phyloP scores from a whole-genome alignment of 2,113 vertebrate species.

The Datnioides undecimradiatus region DNA sequence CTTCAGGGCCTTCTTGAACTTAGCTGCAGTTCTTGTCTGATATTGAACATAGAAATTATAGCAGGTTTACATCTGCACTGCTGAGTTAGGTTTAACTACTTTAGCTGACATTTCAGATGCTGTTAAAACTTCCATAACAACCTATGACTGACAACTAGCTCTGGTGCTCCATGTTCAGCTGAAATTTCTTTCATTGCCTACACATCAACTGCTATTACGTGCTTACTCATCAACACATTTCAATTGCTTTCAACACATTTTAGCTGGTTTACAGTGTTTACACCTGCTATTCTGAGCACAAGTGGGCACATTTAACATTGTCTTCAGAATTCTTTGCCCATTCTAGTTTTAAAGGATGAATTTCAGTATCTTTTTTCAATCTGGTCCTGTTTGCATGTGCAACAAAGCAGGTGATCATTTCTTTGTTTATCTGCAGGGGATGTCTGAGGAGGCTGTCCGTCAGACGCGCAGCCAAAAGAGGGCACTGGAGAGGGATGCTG shows the following conservation, averaged over 20 bases:
- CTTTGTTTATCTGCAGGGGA: slow-evolving; percentile 72
- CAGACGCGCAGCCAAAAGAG: slow-evolving; percentile 96
- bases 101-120: neutral
- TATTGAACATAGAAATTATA: neutral
- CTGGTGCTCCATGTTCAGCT: neutral
- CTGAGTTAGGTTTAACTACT: neutral
- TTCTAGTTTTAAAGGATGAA: neutral
- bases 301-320: too few species aligned
- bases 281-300: too few species aligned
- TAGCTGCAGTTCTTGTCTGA: neutral
- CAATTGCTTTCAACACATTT: too few species aligned
- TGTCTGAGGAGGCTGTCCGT: slow-evolving; percentile 94
- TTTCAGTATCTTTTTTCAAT: neutral
- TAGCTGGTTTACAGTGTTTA: too few species aligned
- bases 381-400: neutral
- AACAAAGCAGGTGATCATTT: neutral
- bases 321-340: neutral
- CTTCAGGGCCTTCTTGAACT: neutral
- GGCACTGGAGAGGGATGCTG: slow-evolving; percentile 87
- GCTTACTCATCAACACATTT: too few species aligned
- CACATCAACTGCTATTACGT: neutral
- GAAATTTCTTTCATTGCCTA: neutral
- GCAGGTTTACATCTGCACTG: neutral
- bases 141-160: neutral
- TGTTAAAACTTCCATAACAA: neutral